Conservation (phyloP, 2,888 invertebrate species). For the Diloba caeruleocephala region DNA sequence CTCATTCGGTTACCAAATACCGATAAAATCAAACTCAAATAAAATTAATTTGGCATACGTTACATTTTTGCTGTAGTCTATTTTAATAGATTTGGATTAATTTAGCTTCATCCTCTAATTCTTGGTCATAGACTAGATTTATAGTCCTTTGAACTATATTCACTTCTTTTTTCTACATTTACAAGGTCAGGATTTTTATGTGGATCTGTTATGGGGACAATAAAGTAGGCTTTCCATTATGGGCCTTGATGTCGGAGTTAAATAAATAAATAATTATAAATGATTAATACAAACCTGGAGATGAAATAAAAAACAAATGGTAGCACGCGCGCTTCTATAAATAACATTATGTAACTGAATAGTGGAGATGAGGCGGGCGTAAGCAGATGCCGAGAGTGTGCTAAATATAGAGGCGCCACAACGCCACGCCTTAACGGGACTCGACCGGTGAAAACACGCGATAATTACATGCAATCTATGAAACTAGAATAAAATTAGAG, state of each 20-base stretch:
- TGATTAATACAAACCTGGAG: slow-evolving; percentile 38
- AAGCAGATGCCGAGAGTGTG: slow-evolving; percentile 62
- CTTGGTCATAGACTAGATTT: no score
- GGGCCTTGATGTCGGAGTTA: no score
- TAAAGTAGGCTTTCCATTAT: no score
- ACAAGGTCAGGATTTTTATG: no score
- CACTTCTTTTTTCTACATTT: no score
- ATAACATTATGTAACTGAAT: slow-evolving; percentile 71
- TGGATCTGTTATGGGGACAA: no score
- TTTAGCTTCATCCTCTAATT: no score
- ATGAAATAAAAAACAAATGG: slow-evolving; percentile 61
- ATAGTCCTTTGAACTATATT: no score
- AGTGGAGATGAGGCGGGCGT: slow-evolving; percentile 56
- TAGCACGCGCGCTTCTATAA: slow-evolving; percentile 67
- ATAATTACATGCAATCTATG: slow-evolving; percentile 42
- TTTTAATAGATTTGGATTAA: no score
- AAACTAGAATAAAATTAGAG: background rate
- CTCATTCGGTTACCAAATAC: background rate
- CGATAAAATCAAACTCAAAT: slow-evolving; percentile 9
- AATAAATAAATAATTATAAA: slow-evolving; percentile 20
- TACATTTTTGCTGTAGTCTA: no score
- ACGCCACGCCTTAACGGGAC: slow-evolving; percentile 70
- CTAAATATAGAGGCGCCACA: slow-evolving; percentile 78
- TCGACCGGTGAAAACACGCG: slow-evolving; percentile 57
- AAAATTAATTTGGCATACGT: no score